Conservation (phyloP, 2,113 vertebrate species). For the Passer montanus region DNA sequence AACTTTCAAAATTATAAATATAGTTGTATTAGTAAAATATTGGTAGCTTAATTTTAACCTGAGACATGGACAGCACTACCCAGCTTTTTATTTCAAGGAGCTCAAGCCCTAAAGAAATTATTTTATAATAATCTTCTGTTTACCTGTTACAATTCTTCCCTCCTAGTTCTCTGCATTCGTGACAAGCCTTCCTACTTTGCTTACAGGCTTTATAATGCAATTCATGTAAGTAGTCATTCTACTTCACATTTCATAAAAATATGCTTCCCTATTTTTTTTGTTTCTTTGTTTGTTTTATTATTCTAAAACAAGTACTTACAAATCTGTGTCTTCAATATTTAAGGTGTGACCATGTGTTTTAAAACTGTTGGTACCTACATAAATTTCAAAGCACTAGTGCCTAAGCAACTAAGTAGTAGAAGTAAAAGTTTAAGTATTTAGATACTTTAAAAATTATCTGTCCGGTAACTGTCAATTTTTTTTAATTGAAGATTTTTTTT, state of each 20-base stretch:
- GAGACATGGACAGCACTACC: not conserved
- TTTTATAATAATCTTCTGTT: not conserved
- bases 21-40: not conserved
- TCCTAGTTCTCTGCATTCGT: conserved; percentile 76
- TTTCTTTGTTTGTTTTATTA: not conserved
- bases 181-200: conserved; percentile 82
- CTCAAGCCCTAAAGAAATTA: not conserved
- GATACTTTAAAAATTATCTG: not conserved
- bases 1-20: not conserved
- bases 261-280: not conserved
- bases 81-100: not conserved
- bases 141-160: conserved; percentile 3
- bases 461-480: not conserved
- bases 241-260: not conserved
- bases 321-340: not conserved
- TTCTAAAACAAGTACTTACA: not conserved
- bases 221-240: conserved; percentile 76
- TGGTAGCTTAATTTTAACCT: not conserved
- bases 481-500: not conserved
- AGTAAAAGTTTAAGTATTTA: not conserved
- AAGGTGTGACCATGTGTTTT: not conserved
- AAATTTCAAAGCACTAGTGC: not conserved
- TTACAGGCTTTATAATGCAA: conserved; percentile 75
- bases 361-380: not conserved
- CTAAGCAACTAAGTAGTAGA: not conserved